Evolutionary conservation across 2,888 invertebrate species (phyloP), one percentile per base, ranked within the genome.

Genomic region (Ennomos fuscantarius): DNA sequence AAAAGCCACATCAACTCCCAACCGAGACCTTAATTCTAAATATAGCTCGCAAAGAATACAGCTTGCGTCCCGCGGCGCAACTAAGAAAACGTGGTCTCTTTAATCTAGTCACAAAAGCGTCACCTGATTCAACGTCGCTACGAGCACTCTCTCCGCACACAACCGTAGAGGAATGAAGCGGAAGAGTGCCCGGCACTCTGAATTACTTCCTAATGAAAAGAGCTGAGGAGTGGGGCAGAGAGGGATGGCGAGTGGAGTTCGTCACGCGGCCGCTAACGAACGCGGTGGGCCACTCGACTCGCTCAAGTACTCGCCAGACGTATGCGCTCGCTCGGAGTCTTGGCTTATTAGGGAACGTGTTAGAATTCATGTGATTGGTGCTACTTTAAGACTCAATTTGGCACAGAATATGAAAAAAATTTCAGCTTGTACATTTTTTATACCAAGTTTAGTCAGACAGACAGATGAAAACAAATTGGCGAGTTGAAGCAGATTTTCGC

Each of bases 131-230:
- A 88, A 86, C 84, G 80, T 75, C 49, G 81, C 81, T 78, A 84
- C 81, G 82, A 89, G 89, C 77, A 85, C 89, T 82, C 89, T 83
- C 76, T 78, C 24, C 74, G 70, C 82, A 76, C 78, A 85, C 86
- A 87, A 87, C 86, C 88, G 82, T 79, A 82, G 79, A 90, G 88
- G 89, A 89, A 92, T 89, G 91, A 87, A 88, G 86, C 88, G 86
- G 84, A 87, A 89, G 88, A 88, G 89, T 84, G 86, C 84, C 86
- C 82, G 83, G 84, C 79, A 85, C 89, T 90, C 89, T 83, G 87
- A 89, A 91, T 91, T 91, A 91, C 89, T 92, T 90, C 89, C 90
- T 91, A 92, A 91, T 91, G 91, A 92, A 92, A 90, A 90, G 90
- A 89, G 87, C 82, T 76, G 81, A 83, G 81, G 83, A 88, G 89